Base-by-base conservation (phyloP, 1,140 invertebrate species). In the Papilio aristodemus region DNA sequence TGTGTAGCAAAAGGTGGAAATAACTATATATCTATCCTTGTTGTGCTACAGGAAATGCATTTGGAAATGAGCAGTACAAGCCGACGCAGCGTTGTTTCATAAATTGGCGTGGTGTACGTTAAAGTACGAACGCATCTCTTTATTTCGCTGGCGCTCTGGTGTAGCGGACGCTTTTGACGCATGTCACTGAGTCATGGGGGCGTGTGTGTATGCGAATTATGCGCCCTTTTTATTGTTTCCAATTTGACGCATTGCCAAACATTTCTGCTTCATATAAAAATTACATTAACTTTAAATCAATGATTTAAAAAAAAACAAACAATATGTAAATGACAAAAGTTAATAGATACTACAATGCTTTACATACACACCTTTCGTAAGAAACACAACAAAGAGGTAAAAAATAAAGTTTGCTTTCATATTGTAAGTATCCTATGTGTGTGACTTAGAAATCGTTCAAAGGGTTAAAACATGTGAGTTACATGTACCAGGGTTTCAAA, bases 391-490 rank as follows among this genome's bases (percentile, higher is more conserved):
- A n/a, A n/a, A n/a, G n/a, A n/a, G n/a, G n/a, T n/a, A n/a, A n/a
- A n/a, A n/a, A n/a, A n/a, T n/a, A n/a, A n/a, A n/a, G n/a, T n/a
- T n/a, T n/a, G n/a, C n/a, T n/a, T n/a, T n/a, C n/a, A n/a, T n/a
- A n/a, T n/a, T n/a, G n/a, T n/a, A n/a, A n/a, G n/a, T n/a, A n/a
- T n/a, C n/a, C 67, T 72, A 59, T 46, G 70, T 79, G 87, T 79
- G 78, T 85, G 85, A 80, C 78, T 66, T 77, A 36, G 13, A 25
- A 36, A 50, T 27, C 25, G 39, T 66, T 66, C 60, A 85, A 90
- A 91, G 87, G 89, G 89, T 91, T 91, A 85, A n/a, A 87, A 86
- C 89, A 89, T 91, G 87, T 91, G 86, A 81, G 87, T 83, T 86
- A 86, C 70, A 83, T 85, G 80, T 84, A 91, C 87, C 75, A 89